These are phyloP conservation scores for Phaethornis superciliosus DNA, from an alignment of 2,113 vertebrate species.

Conservation along the genomic window DNA sequence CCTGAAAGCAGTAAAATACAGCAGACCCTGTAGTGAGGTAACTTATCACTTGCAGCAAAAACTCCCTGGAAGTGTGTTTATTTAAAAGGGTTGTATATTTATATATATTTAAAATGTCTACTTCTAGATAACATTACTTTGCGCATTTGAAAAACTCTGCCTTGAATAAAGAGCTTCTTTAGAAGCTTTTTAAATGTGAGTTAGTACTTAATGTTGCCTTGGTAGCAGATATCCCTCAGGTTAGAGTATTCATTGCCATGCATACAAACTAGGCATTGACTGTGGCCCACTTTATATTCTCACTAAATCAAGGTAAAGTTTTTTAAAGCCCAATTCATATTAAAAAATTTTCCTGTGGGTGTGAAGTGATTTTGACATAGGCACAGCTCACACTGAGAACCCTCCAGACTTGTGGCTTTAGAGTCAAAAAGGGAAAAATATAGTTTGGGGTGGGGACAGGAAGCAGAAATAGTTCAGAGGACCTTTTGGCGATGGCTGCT, in stretches of 20 bases:
- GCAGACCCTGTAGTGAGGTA: slow-evolving; percentile 49
- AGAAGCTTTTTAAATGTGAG: slow-evolving; percentile 54
- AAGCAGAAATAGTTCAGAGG: slow-evolving; percentile 38
- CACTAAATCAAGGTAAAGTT: slow-evolving; percentile 74
- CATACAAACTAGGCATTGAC: slow-evolving; percentile 75
- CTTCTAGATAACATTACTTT: slow-evolving; percentile 55
- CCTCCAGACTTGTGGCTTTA: slow-evolving; percentile 57
- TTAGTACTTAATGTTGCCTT: slow-evolving; percentile 63
- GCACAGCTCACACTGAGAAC: slow-evolving; percentile 4
- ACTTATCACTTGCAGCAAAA: slow-evolving; percentile 61
- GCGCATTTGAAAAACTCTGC: slow-evolving; percentile 55
- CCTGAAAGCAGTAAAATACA: slow-evolving; percentile 64
- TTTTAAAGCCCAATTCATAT: slow-evolving; percentile 76
- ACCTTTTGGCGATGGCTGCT: neutral
- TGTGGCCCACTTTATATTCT: slow-evolving; percentile 72
- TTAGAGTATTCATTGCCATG: slow-evolving; percentile 48
- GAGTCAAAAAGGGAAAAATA: neutral
- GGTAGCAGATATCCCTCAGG: slow-evolving; percentile 62
- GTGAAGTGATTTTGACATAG: slow-evolving; percentile 73
- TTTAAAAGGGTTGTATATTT: slow-evolving; percentile 70
- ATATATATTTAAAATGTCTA: slow-evolving; percentile 54
- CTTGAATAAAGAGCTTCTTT: slow-evolving; percentile 71
- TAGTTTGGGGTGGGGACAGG: neutral
- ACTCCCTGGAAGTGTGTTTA: slow-evolving; percentile 64
- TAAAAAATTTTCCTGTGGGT: slow-evolving; percentile 56